Evolutionary conservation across 2,797 vertebrate species (phyloP), one percentile per base, ranked within the genome.

Genomic region (Hydrolagus colliei): DNA sequence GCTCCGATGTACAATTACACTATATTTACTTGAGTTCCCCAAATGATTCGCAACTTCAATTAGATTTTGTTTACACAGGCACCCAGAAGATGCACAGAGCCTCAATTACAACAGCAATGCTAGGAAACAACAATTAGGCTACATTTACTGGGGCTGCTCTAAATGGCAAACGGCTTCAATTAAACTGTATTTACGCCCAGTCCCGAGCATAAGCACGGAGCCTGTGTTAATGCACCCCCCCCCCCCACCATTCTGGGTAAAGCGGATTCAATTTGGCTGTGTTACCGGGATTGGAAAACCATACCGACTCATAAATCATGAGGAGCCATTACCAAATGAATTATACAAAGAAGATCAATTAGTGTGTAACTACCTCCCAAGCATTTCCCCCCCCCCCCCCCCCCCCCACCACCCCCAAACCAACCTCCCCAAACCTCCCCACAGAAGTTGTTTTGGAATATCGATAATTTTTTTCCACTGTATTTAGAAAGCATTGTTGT

Each of bases 191-290:
- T 52, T 52, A 3, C 41, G 41, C 3, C 27, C 6, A 52, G 41
- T 52, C 6, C 41, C 41, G 41, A 52, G 41, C 41, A 27, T 13
- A 27, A 80, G 78, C 62, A 18, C 27, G 9, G 7, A 67, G 78
- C 78, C 32, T 27, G 67, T 80, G 22, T 65, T 80, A 80, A 80
- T 80, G 62, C 32, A 80, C 62, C 65, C 63, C 62, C 61, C 77
- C 77, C 59, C 22, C 61, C 77, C 77, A 20, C 22, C 10, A 63
- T 12, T 22, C 67, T 16, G 27, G 16, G 76, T 14, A 32, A 80
- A 32, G 10, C 22, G 32, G 67, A 80, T 80, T 79, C 78, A 80
- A 7, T 63, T 67, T 80, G 14, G n/a, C 5, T 14, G 13, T 80
- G 78, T 27, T 67, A 27, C 22, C 16, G 2, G 10, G 67, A 80